Evolutionary conservation across 2,113 vertebrate species (phyloP).

Genomic region (Centropristis striata): DNA sequence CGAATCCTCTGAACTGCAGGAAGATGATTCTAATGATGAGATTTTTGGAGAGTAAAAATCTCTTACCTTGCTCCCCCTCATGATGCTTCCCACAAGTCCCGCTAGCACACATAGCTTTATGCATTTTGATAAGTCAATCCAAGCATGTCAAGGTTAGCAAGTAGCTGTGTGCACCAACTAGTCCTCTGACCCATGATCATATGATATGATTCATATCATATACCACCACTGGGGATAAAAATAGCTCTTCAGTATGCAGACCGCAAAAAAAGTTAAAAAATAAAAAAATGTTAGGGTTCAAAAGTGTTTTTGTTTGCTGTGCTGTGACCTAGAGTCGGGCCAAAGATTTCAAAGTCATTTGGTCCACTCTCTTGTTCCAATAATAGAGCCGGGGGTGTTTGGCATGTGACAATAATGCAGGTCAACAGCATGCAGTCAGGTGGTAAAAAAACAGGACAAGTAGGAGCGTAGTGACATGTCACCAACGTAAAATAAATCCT

Average conservation of each 20-base stretch:
- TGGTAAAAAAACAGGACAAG: constrained; percentile 53
- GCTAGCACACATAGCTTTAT: neutral
- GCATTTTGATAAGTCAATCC: neutral
- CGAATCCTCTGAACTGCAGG: neutral
- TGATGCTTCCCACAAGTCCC: constrained; percentile 14
- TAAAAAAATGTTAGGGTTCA: neutral
- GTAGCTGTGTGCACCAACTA: constrained; percentile 13
- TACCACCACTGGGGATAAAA: neutral
- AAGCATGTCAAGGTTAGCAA: constrained; percentile 16
- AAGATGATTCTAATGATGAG: neutral
- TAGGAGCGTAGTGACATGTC: neutral
- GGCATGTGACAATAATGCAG: constrained; percentile 73
- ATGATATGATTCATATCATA: neutral
- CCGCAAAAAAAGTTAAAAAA: neutral
- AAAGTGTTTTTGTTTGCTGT: constrained; percentile 13
- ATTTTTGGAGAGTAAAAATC: neutral
- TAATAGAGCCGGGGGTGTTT: constrained; percentile 80
- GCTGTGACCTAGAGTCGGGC: constrained; percentile 35
- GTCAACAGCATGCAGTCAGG: constrained; percentile 64
- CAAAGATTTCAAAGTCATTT: constrained; percentile 73
- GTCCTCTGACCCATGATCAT: constrained; percentile 22
- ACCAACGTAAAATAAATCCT: neutral
- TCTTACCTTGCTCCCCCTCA: constrained; percentile 65
- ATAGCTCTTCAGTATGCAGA: constrained; percentile 1
- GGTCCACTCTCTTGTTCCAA: constrained; percentile 74